Conservation (phyloP, 2,797 vertebrate genomes). For the Brachymystax lenok region DNA sequence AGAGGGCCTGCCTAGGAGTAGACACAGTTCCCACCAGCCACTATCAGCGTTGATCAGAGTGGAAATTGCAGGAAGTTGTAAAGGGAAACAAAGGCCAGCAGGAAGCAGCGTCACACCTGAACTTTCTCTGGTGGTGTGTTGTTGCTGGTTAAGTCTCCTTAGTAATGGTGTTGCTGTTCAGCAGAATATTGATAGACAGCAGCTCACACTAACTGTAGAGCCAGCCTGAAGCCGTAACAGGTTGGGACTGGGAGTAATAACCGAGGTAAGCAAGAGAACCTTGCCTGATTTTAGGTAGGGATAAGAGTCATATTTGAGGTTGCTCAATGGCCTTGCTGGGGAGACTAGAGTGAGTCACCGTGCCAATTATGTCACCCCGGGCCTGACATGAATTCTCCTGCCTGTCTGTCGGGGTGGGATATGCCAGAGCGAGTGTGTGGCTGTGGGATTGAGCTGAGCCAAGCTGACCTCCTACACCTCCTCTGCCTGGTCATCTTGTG, state of each 20-base stretch:
- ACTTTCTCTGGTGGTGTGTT: slow-evolving; percentile 42
- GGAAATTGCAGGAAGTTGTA: slow-evolving; percentile 66
- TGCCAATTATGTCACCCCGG: background rate
- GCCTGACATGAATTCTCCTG: background rate
- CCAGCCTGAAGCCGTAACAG: too few species aligned
- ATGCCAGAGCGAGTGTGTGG: too few species aligned
- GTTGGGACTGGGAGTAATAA: too few species aligned
- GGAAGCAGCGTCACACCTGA: slow-evolving; percentile 54
- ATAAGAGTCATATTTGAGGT: background rate
- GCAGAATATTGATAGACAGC: background rate
- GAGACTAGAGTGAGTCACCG: background rate
- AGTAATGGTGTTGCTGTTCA: slow-evolving; percentile 15
- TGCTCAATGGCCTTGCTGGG: background rate
- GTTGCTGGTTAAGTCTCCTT: background rate
- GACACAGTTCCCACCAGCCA: slow-evolving; percentile 19
- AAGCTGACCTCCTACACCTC: slow-evolving; percentile 18
- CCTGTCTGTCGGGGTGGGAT: background rate
- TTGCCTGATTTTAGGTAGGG: too few species aligned
- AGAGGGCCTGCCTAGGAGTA: slow-evolving; percentile 17
- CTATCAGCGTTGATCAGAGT: slow-evolving; percentile 65
- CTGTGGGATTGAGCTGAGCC: background rate
- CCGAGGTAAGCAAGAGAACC: too few species aligned
- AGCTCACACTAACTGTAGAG: too few species aligned
- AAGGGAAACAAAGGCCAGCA: slow-evolving; percentile 66
- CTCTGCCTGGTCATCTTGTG: background rate